Base-by-base conservation (phyloP, 2,113 vertebrate species). In the Neogobius melanostomus region DNA sequence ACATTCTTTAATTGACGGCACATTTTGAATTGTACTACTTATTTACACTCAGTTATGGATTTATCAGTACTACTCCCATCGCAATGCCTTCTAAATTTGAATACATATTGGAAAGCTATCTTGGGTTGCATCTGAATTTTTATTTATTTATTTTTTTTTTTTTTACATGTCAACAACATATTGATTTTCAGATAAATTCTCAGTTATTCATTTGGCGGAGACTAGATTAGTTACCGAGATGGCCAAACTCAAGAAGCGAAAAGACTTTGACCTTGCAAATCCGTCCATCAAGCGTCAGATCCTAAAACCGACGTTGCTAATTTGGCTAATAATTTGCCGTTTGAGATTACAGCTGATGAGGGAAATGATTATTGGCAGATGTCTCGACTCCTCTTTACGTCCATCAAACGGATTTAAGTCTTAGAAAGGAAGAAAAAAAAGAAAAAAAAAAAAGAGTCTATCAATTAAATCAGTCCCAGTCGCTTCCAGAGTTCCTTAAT, bases 381-480 rank as follows among this genome's bases (percentile, higher is more conserved):
- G 57, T 66, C 60, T 62, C 45, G 43, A 62, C 69, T 47, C 53
- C 57, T 82, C 69, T 72, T 36, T 42, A 43, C 68, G 65, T 67
- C 75, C 48, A 77, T 82, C 72, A 84, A 68, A 76, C 71, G 70
- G 73, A 83, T 75, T 66, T 36, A 64, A 79, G 72, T 74, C 54
- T 68, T 53, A 60, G 61, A 66, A 5, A 36, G 28, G 3, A 5
- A 5, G 3, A 5, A 5, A 5, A 2, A 5, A 36, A 5, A 5
- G 3, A 5, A 5, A 5, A 2, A 5, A 5, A 36, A 36, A 78
- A 77, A 59, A 74, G 74, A 72, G 79, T 82, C 76, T 74, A 90
- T 87, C 82, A 75, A 78, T 88, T 84, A 84, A 88, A 86, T 89
- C 80, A 28, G 61, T 65, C 71, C 68, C 64, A 75, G 69, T 82